phyloP scores from a whole-genome alignment of 2,797 vertebrate genomes.

The Dicrostonyx torquatus region DNA sequence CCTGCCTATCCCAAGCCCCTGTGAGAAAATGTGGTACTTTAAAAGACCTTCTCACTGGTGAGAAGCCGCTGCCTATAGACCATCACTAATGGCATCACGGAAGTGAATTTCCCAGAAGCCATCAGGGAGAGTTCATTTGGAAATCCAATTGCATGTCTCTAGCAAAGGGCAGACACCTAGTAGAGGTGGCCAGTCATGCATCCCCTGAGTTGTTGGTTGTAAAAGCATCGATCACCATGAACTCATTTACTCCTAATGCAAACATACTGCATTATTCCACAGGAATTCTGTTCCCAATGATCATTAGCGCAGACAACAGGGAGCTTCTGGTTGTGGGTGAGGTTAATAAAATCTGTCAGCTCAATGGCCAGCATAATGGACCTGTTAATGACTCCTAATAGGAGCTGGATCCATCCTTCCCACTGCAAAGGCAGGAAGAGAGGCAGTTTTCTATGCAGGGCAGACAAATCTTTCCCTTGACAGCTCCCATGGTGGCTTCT shows the following conservation, averaged over 20 bases:
- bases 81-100: constrained; percentile 80
- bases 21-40: constrained; percentile 71
- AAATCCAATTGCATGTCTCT: constrained; percentile 79
- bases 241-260: constrained; percentile 76
- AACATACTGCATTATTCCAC: not conserved
- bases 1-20: not conserved
- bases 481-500: not conserved
- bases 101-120: constrained; percentile 78
- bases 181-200: constrained; percentile 57
- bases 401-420: constrained; percentile 23
- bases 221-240: constrained; percentile 59
- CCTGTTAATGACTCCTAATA: constrained; percentile 64
- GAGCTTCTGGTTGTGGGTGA: constrained; percentile 52
- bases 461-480: not conserved
- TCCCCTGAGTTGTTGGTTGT: constrained; percentile 72
- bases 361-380: constrained; percentile 65
- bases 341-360: constrained; percentile 62
- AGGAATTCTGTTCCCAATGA: constrained; percentile 69
- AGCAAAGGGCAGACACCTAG: constrained; percentile 77
- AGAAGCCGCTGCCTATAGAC: constrained; percentile 77
- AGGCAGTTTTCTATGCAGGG: not conserved
- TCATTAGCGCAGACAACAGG: constrained; percentile 54
- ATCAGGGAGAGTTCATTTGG: constrained; percentile 78
- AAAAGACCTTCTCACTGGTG: constrained; percentile 78
- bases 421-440: not conserved